Percentiles rank a stretch among this genome's conserved stretches.
These are phyloP conservation scores for Meriones unguiculatus DNA, from an alignment of 2,113 vertebrate species.

Conservation along the genomic window DNA sequence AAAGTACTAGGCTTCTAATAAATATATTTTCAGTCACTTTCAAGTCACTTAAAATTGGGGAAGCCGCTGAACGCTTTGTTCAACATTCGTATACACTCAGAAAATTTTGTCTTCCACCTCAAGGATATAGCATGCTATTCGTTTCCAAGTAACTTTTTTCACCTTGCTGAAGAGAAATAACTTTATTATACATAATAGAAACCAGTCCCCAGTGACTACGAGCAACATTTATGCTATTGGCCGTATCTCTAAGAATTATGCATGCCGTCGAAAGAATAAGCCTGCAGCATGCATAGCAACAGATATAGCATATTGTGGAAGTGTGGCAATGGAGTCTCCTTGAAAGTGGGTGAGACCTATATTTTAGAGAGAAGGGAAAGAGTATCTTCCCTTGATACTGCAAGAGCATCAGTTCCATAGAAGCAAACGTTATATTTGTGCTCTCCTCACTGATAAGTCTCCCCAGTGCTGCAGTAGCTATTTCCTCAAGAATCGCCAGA, in stretches of 20 bases:
- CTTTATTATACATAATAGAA: slow-evolving; percentile 4
- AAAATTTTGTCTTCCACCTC: neutral
- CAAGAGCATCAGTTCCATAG: neutral
- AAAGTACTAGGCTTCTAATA: neutral
- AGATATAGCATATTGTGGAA: neutral
- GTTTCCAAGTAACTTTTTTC: slow-evolving; percentile 1
- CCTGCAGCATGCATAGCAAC: neutral
- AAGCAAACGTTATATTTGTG: neutral
- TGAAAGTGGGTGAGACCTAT: neutral
- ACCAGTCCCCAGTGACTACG: neutral
- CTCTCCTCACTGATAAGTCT: neutral
- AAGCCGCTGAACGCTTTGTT: neutral
- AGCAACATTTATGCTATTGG: neutral
- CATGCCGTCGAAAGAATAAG: neutral
- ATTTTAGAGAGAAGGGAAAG: neutral
- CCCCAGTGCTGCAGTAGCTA: neutral
- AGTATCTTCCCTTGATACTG: neutral
- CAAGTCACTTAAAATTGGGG: neutral
- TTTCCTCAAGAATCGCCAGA: slow-evolving; percentile 38
- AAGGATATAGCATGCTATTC: neutral
- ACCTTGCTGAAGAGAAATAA: neutral
- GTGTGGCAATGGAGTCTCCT: neutral
- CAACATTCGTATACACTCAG: neutral
- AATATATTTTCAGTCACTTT: slow-evolving; percentile 9
- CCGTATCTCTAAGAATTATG: neutral